phyloP scores from a whole-genome alignment of 2,113 vertebrate species.

The Stegastes partitus region DNA sequence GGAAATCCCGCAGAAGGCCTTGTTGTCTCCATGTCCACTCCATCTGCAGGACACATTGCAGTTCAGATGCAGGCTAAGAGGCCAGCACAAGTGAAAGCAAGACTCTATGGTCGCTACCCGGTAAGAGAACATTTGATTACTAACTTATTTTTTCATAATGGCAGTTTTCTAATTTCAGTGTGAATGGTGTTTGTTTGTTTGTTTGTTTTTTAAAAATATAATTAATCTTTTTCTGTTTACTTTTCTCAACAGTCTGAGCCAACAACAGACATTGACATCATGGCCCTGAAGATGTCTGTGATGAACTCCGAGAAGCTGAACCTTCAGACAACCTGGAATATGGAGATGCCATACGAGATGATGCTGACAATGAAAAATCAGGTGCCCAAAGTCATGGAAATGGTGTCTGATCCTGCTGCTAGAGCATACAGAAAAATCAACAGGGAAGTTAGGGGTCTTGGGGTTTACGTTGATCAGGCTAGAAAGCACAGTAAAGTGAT shows the following conservation, averaged over 20 bases:
- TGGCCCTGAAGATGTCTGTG: slow-evolving; percentile 84
- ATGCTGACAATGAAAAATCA: slow-evolving; percentile 83
- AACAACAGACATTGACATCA: slow-evolving; percentile 85
- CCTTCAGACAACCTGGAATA: slow-evolving; percentile 89
- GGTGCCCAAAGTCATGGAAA: slow-evolving; percentile 79
- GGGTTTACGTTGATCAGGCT: slow-evolving; percentile 70
- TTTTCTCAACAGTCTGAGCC: slow-evolving; percentile 84
- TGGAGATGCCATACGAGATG: slow-evolving; percentile 83
- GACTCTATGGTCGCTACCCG: slow-evolving; percentile 85
- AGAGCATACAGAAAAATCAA: slow-evolving; percentile 64
- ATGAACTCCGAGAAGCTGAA: slow-evolving; percentile 79
- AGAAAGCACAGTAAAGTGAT: slow-evolving; percentile 75
- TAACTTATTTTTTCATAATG: neutral
- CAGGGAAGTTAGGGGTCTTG: slow-evolving; percentile 68
- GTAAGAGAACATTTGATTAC: slow-evolving; percentile 78
- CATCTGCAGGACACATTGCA: slow-evolving; percentile 86
- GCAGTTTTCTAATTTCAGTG: neutral
- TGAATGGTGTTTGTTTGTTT: neutral
- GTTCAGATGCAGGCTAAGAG: slow-evolving; percentile 72
- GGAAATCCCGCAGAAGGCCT: slow-evolving; percentile 82
- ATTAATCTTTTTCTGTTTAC: slow-evolving; percentile 23
- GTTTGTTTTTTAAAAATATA: too few relatives aligned
- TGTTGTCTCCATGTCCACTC: slow-evolving; percentile 80
- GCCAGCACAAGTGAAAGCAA: slow-evolving; percentile 69
- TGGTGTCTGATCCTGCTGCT: slow-evolving; percentile 73